These are phyloP conservation scores for Mustela lutreola DNA, from an alignment of 2,113 vertebrate species.

Conservation along the genomic window DNA sequence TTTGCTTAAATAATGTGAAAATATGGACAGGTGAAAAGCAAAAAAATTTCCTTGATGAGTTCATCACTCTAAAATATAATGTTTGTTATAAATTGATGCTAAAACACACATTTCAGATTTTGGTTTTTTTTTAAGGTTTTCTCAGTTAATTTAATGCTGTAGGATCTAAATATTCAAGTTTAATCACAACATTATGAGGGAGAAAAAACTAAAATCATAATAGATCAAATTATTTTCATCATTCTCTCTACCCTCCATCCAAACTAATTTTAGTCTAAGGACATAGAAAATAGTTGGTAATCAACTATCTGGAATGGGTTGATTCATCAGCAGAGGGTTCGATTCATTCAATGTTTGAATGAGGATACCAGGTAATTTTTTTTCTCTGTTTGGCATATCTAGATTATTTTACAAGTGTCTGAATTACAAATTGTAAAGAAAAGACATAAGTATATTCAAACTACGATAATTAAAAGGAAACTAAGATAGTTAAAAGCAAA, in stretches of 20 bases:
- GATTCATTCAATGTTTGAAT: background rate
- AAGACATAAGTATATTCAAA: conserved; percentile 28
- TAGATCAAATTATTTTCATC: background rate
- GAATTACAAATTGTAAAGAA: background rate
- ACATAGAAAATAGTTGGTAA: background rate
- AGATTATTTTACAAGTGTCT: background rate
- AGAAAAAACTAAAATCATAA: conserved; percentile 6
- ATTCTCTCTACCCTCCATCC: background rate
- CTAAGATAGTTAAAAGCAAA: background rate
- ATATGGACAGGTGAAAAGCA: background rate
- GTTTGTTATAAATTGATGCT: background rate
- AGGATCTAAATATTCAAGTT: background rate
- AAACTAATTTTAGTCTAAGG: conserved; percentile 9
- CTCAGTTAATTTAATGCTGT: background rate
- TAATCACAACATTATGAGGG: conserved; percentile 10
- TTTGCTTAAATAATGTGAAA: conserved; percentile 33
- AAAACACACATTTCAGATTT: background rate
- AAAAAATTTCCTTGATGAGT: background rate
- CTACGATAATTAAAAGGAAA: background rate
- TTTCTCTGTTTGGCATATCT: background rate
- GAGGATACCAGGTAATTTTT: background rate
- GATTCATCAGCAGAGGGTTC: background rate
- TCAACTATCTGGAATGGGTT: background rate
- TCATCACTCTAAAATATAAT: background rate
- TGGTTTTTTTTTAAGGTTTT: background rate